Base-by-base conservation (phyloP, 2,797 vertebrate genomes). In the Pelodytes ibericus region DNA sequence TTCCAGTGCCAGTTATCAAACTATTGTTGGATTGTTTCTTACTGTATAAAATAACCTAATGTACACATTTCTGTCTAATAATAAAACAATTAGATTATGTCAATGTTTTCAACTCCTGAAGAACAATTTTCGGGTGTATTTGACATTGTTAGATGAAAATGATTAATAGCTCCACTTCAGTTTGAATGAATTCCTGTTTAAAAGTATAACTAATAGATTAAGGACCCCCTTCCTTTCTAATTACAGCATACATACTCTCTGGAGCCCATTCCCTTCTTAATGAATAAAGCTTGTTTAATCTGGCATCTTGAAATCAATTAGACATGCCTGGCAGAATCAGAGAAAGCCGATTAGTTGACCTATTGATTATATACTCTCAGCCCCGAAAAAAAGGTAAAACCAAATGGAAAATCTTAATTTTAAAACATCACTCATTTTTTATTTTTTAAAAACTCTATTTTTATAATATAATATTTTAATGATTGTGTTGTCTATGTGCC, bases 281-380 rank as follows among this genome's bases (percentile, higher is more conserved):
- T 53, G 20, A 53, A 53, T 53, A 53, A 53, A 53, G n/a, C 49
- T 53, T 22, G 18, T 24, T 53, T 53, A 53, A 53, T 53, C 49
- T 22, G 49, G 16, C n/a, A 1, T 53, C 49, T 53, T 11, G 49
- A 53, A 53, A 53, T 53, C 49, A 53, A 53, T 53, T 53, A 53
- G n/a, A 53, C 49, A 53, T 24, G 49, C 20, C n/a, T 53, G 49
- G 49, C n/a, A 2, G 49, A 22, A 5, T 22, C 20, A 53, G 20
- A 53, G 5, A 53, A 8, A n/a, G 2, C 4, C 1, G 44, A 49
- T 15, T 15, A 1, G 44, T 49, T 49, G 49, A 53, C n/a, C 49
- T 22, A 53, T 53, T 53, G 49, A 53, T 53, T 24, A 22, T 53
- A 7, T 22, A 13, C 18, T 47, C 49, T 53, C 49, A 39, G 7